Percentiles rank a stretch among this genome's conserved stretches.
Conservation (phyloP, 2,888 invertebrate genomes). For the Megamerina dolium region DNA sequence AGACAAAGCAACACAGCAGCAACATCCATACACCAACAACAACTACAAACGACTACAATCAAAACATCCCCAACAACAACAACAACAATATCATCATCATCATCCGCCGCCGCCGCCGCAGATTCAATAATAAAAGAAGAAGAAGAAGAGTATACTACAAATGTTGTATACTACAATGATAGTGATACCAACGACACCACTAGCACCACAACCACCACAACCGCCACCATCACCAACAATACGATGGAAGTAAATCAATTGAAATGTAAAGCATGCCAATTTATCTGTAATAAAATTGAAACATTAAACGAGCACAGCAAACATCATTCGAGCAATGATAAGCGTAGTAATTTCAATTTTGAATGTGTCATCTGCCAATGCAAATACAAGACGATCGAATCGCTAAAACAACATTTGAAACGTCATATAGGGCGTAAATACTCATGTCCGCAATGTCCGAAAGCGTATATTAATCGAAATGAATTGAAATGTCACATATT, state of each 20-base stretch:
- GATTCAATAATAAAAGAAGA: too few relatives aligned
- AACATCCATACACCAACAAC: conserved; percentile 6
- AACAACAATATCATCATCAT: conserved; percentile 1
- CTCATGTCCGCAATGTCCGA: conserved; percentile 27
- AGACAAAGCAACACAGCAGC: conserved; percentile 1
- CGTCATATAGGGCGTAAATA: conserved; percentile 25
- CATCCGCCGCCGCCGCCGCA: too few relatives aligned
- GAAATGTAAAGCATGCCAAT: background rate
- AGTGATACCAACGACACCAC: conserved; percentile 17
- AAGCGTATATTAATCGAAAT: conserved; percentile 20
- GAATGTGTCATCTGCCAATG: conserved; percentile 33
- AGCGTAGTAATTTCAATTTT: conserved; percentile 20
- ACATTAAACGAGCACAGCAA: conserved; percentile 7
- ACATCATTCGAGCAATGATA: conserved; percentile 4
- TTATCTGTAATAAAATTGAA: background rate
- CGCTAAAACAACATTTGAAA: conserved; percentile 35
- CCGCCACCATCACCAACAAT: background rate
- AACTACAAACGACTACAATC: conserved; percentile 10
- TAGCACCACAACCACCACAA: background rate
- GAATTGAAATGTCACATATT: conserved; percentile 27
- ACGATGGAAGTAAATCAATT: background rate
- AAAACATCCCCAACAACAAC: conserved; percentile 10
- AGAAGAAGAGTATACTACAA: conserved; percentile 1
- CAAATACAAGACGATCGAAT: conserved; percentile 29
- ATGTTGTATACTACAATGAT: conserved; percentile 26